Evolutionary conservation across 2,888 invertebrate genomes (phyloP), one percentile per base, ranked within the genome.

Genomic region (Macaria notata): DNA sequence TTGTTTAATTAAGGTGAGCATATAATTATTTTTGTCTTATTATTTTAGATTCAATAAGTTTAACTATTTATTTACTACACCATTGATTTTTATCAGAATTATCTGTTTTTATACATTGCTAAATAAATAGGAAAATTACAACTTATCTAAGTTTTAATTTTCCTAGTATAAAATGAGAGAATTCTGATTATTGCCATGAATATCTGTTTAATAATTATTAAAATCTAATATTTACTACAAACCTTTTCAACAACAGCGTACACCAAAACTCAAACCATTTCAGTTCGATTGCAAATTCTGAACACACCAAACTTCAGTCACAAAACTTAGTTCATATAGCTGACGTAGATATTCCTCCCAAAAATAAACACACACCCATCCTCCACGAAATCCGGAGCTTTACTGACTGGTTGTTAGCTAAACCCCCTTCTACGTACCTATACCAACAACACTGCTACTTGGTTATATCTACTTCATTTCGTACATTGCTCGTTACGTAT

Each of bases 271-370:
- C 66, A 62, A 72, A 71, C 63, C 62, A 71, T 68, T 68, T 74
- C 66, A 47, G 59, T 62, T 60, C 66, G 62, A 72, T 68, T 65
- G 60, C 59, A 44, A 75, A 72, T 68, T 71, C 61, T 61, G 65
- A 69, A 68, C 70, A 72, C 75, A 75, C 71, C 49, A 62, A 76
- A 71, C 69, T 72, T 65, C 66, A 68, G 66, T 69, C 78, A 81
- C 81, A 70, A 79, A 82, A 83, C 82, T 83, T 83, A 76, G 64
- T 73, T 73, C 59, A 71, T 63, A 64, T 69, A 64, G 66, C 67
- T 68, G 67, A 70, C 78, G 78, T 75, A 73, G 65, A 65, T 68
- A 64, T 64, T 60, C 62, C 7, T 55, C 53, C 45, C 29, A 44
- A 64, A 56, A 52, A 55, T 46, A 55, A 72, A 66, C 52, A 66